Evolutionary conservation across 2,888 invertebrate species (phyloP).

Genomic region (Aleiodes leptofemur): DNA sequence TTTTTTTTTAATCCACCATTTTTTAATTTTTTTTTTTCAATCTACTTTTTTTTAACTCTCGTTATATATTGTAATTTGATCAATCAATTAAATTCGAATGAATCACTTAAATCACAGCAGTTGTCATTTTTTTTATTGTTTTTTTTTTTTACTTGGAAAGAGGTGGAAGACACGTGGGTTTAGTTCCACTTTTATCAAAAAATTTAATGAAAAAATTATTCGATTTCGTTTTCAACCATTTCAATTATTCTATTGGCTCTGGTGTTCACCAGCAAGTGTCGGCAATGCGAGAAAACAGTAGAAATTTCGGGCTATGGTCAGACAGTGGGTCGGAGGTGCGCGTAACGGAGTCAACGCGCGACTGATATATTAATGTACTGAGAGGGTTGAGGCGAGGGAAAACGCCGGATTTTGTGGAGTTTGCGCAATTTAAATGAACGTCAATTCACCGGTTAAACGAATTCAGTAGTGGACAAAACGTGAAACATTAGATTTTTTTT

Average conservation of each 20-base stretch:
- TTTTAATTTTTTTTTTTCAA: too few species aligned
- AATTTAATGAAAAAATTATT: too few species aligned
- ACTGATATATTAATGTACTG: slow-evolving; percentile 56
- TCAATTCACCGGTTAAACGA: slow-evolving; percentile 32
- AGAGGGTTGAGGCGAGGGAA: slow-evolving; percentile 29
- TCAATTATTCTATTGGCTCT: too few species aligned
- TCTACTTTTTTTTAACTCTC: too few species aligned
- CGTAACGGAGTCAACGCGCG: slow-evolving; percentile 65
- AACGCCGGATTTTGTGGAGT: slow-evolving; percentile 31
- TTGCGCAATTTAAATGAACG: slow-evolving; percentile 35
- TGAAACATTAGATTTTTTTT: slow-evolving; percentile 9
- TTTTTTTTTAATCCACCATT: too few species aligned
- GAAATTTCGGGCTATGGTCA: neutral
- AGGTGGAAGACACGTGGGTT: slow-evolving; percentile 25
- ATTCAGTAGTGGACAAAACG: neutral
- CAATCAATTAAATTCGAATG: too few species aligned
- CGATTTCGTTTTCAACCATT: too few species aligned
- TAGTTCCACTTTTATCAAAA: neutral
- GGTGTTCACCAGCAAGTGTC: too few species aligned
- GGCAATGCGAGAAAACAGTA: too few species aligned
- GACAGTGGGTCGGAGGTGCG: slow-evolving; percentile 52
- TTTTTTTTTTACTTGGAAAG: neutral
- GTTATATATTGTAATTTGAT: too few species aligned
- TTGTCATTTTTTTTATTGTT: neutral
- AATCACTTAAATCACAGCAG: too few species aligned